These are phyloP conservation scores for Chelidonichthys spinosus DNA, from an alignment of 2,797 vertebrate genomes.

Conservation along the genomic window DNA sequence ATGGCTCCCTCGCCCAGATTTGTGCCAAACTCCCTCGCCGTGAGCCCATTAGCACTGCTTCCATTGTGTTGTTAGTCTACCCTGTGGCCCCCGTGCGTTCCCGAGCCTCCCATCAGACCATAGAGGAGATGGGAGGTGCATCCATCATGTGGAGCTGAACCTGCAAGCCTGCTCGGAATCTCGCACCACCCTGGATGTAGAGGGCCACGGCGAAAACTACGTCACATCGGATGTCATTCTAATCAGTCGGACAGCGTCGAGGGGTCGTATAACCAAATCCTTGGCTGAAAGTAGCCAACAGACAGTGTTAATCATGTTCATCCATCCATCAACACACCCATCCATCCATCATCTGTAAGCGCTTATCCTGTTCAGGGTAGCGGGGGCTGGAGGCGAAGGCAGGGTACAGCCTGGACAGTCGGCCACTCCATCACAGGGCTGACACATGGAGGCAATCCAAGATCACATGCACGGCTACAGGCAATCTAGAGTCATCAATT, in stretches of 20 bases:
- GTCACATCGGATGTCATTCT: too few species aligned
- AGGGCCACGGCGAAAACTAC: neutral
- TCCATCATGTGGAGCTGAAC: slow-evolving; percentile 46
- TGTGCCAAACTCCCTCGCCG: slow-evolving; percentile 24
- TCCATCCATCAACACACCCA: too few species aligned
- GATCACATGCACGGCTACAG: too few species aligned
- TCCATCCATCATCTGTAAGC: too few species aligned
- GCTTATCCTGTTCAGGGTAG: too few species aligned
- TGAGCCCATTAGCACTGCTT: slow-evolving; percentile 40
- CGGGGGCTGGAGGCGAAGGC: too few species aligned
- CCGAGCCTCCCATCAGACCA: slow-evolving; percentile 37
- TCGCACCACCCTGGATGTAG: neutral
- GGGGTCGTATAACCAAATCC: neutral
- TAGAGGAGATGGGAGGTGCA: slow-evolving; percentile 35
- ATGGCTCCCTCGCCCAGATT: slow-evolving; percentile 35
- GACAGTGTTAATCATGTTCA: neutral
- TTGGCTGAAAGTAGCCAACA: neutral
- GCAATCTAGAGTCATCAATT: too few species aligned
- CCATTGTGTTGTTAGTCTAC: slow-evolving; percentile 36
- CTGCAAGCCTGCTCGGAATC: slow-evolving; percentile 23
- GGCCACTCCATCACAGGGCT: too few species aligned
- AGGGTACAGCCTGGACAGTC: too few species aligned
- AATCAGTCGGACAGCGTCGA: too few species aligned
- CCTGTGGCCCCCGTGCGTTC: slow-evolving; percentile 26
- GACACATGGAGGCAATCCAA: too few species aligned